Conservation (phyloP, 2,888 invertebrate species). For the Rhodophaea formosa region DNA sequence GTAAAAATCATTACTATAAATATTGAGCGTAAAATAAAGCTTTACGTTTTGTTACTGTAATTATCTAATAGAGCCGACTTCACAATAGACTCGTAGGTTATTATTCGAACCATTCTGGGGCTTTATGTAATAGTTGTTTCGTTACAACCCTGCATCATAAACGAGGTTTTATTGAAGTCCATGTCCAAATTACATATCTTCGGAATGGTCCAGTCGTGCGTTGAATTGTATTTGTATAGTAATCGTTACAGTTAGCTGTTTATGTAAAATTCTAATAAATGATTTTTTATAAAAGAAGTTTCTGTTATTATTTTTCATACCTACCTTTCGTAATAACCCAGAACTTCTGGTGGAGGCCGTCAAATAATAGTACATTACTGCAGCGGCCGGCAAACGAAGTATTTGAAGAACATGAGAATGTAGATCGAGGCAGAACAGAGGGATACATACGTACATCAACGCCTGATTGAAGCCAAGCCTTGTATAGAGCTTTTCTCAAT, state of each 20-base stretch:
- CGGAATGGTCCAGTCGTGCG: constrained; percentile 21
- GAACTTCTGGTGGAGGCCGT: too few species aligned
- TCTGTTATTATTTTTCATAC: constrained; percentile 24
- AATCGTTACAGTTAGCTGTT: constrained; percentile 65
- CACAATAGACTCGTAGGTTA: constrained; percentile 12
- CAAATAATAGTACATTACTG: too few species aligned
- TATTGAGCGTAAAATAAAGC: background rate
- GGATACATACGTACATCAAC: too few species aligned
- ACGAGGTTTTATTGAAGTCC: background rate
- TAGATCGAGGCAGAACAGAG: too few species aligned
- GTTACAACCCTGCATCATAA: background rate
- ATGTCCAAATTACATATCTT: constrained; percentile 15
- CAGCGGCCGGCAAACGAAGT: too few species aligned
- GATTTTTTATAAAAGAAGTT: constrained; percentile 46
- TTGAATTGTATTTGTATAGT: constrained; percentile 41
- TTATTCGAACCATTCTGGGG: constrained; percentile 3
- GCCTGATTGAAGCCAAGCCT: too few species aligned
- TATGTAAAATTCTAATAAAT: constrained; percentile 70
- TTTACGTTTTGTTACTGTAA: background rate
- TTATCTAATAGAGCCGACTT: background rate
- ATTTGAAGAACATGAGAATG: too few species aligned
- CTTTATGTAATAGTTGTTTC: background rate
- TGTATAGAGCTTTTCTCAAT: too few species aligned
- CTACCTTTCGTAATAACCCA: too few species aligned
- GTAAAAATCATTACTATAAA: constrained; percentile 17